These are phyloP conservation scores for Calosoma granatense DNA, from an alignment of 1,140 invertebrate genomes.

Conservation along the genomic window DNA sequence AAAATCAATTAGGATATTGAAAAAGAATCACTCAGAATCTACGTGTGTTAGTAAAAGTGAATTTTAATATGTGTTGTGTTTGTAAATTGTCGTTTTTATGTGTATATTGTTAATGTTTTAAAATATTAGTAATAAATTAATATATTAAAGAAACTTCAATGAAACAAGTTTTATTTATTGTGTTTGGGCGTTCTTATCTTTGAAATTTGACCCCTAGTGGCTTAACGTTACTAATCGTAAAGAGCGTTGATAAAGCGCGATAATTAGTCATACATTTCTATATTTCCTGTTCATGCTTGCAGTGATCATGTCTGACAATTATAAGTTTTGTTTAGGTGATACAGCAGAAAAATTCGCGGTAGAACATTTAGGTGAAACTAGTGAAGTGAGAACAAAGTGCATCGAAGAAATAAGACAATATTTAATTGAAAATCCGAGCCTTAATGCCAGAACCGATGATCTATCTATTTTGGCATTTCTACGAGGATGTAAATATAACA, in stretches of 20 bases:
- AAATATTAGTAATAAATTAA: background rate
- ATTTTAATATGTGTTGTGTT: background rate
- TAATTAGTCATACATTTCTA: too few relatives aligned
- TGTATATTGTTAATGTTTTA: background rate
- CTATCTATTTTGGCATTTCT: conserved; percentile 49
- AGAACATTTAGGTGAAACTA: conserved; percentile 8
- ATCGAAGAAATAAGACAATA: conserved; percentile 25
- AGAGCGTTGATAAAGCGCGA: too few relatives aligned
- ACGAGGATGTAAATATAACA: conserved; percentile 48
- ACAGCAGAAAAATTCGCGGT: background rate
- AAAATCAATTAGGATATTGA: conserved; percentile 8
- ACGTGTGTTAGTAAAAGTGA: background rate
- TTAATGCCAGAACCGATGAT: conserved; percentile 38
- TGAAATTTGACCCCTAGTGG: background rate
- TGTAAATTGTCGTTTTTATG: background rate
- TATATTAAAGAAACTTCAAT: background rate
- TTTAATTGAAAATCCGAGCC: conserved; percentile 27
- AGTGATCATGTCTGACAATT: background rate
- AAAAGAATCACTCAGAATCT: conserved; percentile 1
- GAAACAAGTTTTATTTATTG: background rate
- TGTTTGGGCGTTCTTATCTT: background rate
- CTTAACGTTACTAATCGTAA: too few relatives aligned
- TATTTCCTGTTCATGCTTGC: background rate
- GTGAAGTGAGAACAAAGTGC: background rate
- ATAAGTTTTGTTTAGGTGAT: background rate